phyloP scores from a whole-genome alignment of 2,797 vertebrate genomes.

The Bucorvus abyssinicus region DNA sequence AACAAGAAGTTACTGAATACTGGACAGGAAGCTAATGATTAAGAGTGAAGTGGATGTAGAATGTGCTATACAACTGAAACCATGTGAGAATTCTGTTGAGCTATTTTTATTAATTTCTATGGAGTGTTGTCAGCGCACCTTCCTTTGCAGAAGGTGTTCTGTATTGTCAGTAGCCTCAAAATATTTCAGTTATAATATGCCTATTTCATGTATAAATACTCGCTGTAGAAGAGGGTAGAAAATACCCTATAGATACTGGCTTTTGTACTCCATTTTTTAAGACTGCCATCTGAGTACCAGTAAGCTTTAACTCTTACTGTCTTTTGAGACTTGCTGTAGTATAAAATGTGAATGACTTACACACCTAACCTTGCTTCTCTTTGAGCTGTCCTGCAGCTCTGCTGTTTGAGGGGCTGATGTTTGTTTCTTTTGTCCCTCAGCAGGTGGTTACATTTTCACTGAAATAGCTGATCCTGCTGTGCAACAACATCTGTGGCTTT shows the following conservation, averaged over 20 bases:
- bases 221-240: not conserved
- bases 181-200: not conserved
- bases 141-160: not conserved
- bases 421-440: constrained; percentile 54
- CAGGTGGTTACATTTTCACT: constrained; percentile 40
- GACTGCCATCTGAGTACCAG: not conserved
- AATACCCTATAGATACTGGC: not conserved
- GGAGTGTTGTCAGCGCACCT: not conserved
- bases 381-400: not conserved
- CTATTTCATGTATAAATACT: not conserved
- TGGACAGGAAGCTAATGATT: not conserved
- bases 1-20: not conserved
- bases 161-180: constrained; percentile 2
- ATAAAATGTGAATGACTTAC: not conserved
- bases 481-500: constrained; percentile 45
- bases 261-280: not conserved
- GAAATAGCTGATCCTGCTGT: constrained; percentile 40
- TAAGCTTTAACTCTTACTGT: not conserved
- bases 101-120: not conserved
- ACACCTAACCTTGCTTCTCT: not conserved
- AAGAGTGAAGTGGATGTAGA: not conserved
- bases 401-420: constrained; percentile 7
- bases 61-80: not conserved
- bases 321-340: not conserved
- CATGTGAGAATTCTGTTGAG: not conserved